These are phyloP conservation scores for Artibeus jamaicensis DNA, from an alignment of 2,797 vertebrate genomes.

Conservation along the genomic window DNA sequence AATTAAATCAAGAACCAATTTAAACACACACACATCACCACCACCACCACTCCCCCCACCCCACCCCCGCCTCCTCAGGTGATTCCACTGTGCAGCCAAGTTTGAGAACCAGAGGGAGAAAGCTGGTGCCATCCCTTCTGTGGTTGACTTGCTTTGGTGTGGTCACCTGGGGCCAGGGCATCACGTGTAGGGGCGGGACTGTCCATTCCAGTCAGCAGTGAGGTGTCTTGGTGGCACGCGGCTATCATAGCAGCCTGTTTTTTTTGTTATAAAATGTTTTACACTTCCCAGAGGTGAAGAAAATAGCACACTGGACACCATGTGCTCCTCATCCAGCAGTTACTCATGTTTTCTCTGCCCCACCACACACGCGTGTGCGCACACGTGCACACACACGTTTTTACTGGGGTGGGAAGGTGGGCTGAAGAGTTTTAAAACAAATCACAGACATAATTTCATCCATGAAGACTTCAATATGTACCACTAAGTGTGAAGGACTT, in stretches of 20 bases:
- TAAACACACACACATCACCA: neutral
- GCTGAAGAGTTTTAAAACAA: conserved; percentile 1
- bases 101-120: neutral
- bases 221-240: neutral
- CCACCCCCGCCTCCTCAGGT: neutral
- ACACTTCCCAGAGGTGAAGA: neutral
- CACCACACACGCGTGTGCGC: neutral
- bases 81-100: neutral
- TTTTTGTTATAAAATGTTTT: neutral
- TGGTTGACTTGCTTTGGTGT: neutral
- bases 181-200: neutral
- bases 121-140: neutral
- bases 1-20: neutral
- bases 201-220: neutral
- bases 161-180: neutral
- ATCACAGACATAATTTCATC: neutral
- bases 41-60: neutral
- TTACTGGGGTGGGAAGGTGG: neutral
- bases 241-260: neutral
- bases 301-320: neutral
- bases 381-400: neutral
- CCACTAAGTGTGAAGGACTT: neutral
- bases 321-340: neutral
- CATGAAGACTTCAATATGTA: neutral
- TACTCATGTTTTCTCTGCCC: neutral